A percentile compares a stretch with the other conserved stretches of the same genome.
Conservation (phyloP, 1,140 invertebrate genomes). For the Apis laboriosa region DNA sequence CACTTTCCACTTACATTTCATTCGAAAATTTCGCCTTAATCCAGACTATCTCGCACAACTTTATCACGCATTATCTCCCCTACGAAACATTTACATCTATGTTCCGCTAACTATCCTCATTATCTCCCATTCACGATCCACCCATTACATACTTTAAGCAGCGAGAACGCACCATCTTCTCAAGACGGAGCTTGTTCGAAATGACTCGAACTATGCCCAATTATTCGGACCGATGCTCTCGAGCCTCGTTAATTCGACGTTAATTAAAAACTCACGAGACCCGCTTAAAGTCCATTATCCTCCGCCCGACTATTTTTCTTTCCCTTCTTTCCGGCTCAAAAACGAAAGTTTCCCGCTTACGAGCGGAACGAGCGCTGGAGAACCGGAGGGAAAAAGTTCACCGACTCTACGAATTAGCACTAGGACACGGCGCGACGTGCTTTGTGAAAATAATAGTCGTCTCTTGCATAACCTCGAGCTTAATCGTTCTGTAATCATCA, state of each 20-base stretch:
- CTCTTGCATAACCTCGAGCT: conserved; percentile 1
- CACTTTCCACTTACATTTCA: background rate
- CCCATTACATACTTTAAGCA: background rate
- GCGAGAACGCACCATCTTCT: background rate
- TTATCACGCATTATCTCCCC: background rate
- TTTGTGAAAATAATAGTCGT: conserved; percentile 11
- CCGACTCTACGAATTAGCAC: conserved; percentile 5
- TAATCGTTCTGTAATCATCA: conserved; percentile 15
- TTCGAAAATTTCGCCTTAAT: background rate
- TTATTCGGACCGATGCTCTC: conserved; percentile 13
- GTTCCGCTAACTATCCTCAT: background rate
- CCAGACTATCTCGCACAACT: background rate
- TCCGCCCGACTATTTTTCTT: conserved; percentile 1
- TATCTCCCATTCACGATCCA: background rate
- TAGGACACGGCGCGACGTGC: conserved; percentile 6
- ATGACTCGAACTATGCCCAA: conserved; percentile 1
- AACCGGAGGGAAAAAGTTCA: background rate
- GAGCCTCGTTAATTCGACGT: conserved; percentile 5
- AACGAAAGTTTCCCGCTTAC: background rate
- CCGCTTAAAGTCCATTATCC: conserved; percentile 30
- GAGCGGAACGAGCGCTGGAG: background rate
- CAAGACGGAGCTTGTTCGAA: background rate
- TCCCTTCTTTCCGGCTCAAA: background rate
- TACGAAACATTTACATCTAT: conserved; percentile 1
- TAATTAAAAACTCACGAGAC: conserved; percentile 40